These are phyloP conservation scores for Drosophila sulfurigaster DNA, from an alignment of 1,140 invertebrate species.

Conservation along the genomic window DNA sequence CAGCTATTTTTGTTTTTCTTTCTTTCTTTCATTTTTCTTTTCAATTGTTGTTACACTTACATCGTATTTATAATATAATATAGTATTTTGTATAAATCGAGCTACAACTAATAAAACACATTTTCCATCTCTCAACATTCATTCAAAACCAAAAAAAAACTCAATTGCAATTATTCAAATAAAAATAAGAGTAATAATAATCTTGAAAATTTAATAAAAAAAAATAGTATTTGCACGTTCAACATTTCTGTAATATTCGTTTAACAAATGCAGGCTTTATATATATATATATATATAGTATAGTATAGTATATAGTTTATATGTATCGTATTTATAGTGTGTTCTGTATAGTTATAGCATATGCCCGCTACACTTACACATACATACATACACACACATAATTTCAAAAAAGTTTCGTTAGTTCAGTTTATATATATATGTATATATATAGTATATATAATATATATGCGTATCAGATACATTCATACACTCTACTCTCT, in stretches of 20 bases:
- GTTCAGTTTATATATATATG: conserved; percentile 21
- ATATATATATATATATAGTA: conserved; percentile 40
- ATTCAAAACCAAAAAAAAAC: conserved; percentile 37
- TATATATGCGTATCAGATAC: conserved; percentile 26
- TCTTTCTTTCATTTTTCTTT: neutral
- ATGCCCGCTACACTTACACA: conserved; percentile 15
- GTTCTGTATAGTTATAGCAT: conserved; percentile 17
- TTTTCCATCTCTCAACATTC: conserved; percentile 23
- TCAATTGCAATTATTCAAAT: conserved; percentile 5
- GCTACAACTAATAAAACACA: conserved; percentile 29
- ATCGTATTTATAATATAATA: conserved; percentile 20
- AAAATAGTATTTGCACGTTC: conserved; percentile 32
- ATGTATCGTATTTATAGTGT: neutral
- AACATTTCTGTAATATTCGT: conserved; percentile 48
- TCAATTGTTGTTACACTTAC: conserved; percentile 21
- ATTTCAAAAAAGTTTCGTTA: conserved; percentile 42
- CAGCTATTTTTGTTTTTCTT: conserved; percentile 19
- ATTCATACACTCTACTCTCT: conserved; percentile 23
- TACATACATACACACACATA: conserved; percentile 19
- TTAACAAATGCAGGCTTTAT: conserved; percentile 59
- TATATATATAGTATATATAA: conserved; percentile 12
- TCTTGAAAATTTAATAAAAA: conserved; percentile 33
- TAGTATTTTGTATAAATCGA: conserved; percentile 29
- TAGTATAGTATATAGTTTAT: conserved; percentile 9
- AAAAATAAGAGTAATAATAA: conserved; percentile 21